Evolutionary conservation across 1,140 invertebrate genomes (phyloP), one percentile per base, ranked within the genome.

Genomic region (Tetranychus urticae): DNA sequence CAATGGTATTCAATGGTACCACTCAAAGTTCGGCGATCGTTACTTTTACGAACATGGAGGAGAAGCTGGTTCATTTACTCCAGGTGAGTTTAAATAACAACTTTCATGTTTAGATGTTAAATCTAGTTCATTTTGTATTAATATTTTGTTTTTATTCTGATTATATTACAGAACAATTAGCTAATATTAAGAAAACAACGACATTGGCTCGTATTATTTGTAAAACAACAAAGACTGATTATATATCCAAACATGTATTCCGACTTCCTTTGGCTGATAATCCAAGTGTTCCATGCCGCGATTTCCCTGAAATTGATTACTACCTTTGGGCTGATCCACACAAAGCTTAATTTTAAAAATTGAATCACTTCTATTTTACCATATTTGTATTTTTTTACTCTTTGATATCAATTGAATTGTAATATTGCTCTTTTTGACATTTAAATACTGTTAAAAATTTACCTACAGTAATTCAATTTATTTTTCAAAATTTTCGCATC

Each of bases 1-100:
- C 62, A 86, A 97, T 65, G 90, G 85, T 42, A 86, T 89, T 62
- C 90, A 96, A 73, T 96, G 97, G 74, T 75, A 84, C 63, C 85
- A 89, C 69, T 74, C 89, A 35, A 81, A 88, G 63, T 67, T 73
- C 63, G 79, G 77, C 35, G 77, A 79, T 64, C 62, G 75, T 59
- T 77, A 71, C 61, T 76, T 69, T 67, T 75, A 72, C 61, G 72
- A 74, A 60, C 68, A 68, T 46, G 66, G 67, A 31, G 73, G 73
- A 35, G 72, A 77, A 65, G 68, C 73, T 2, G 72, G 75, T 45
- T 56, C 39, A 56, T 46, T 46, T 42, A 50, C 52, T 56, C 23
- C 48, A 35, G 48, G 52, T 56, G 35, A 52, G 50, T 52, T 52
- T 10, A 52, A n/a, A 4, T 8, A 1, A 35, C 8, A 3, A 13